Evolutionary conservation across 2,888 invertebrate genomes (phyloP), one percentile per base, ranked within the genome.

Genomic region (Dryobota labecula): DNA sequence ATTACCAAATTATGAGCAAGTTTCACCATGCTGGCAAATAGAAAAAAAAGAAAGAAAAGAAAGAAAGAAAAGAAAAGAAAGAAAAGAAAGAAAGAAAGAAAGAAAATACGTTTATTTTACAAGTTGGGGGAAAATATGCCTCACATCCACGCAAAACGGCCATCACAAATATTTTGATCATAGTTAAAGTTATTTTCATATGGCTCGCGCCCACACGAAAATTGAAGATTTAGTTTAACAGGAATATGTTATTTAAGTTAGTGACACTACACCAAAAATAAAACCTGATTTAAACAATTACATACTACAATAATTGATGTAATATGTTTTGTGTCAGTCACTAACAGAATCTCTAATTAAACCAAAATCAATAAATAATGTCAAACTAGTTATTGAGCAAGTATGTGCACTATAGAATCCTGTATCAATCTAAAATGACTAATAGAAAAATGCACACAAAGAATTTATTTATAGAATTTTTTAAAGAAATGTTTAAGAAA

Each of bases 391-490:
- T n/a, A 33, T 33, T n/a, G n/a, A 62, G n/a, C n/a, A n/a, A 56
- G n/a, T n/a, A 2, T 30, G 11, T 18, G 18, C 2, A 18, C 18
- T 65, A 41, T 18, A 18, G 2, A 61, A 41, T 41, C 11, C 36
- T 8, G n/a, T 8, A 65, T 8, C 33, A n/a, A 64, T 58, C 15
- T 64, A 58, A 30, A 33, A n/a, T 33, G 15, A 27, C 27, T 70
- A 20, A 57, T 51, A 70, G 57, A 49, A 51, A 70, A 69, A 70
- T n/a, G 2, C 2, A 41, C 24, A 38, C 13, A 54, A 53, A 20
- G 1, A 51, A 24, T 51, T 11, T 20, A 51, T 68, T 33, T 13
- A n/a, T n/a, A 33, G 13, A 56, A 1, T 20, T n/a, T 54, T n/a
- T 51, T 8, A 20, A 47, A 11, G n/a, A 9, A 45, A 20, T 47